These are phyloP conservation scores for Girardinichthys multiradiatus DNA, from an alignment of 2,113 vertebrate species.

Conservation along the genomic window DNA sequence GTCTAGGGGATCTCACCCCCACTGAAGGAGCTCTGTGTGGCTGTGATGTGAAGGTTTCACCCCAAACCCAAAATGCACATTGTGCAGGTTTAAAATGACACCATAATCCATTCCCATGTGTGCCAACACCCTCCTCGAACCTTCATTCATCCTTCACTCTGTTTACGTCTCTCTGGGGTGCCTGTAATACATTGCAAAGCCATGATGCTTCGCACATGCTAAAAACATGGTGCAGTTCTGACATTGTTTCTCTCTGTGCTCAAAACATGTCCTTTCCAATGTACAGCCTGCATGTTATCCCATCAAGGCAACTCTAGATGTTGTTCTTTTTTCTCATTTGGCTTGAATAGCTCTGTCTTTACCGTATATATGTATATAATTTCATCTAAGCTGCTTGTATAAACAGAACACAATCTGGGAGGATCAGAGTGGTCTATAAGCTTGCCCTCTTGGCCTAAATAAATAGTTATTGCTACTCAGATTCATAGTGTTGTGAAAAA, in stretches of 20 bases:
- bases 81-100: slow-evolving; percentile 75
- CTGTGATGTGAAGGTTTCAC: slow-evolving; percentile 57
- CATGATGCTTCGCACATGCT: slow-evolving; percentile 54
- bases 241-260: slow-evolving; percentile 60
- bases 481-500: slow-evolving; percentile 41
- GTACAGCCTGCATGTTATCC: slow-evolving; percentile 41
- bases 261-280: slow-evolving; percentile 47
- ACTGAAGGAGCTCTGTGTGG: slow-evolving; percentile 53
- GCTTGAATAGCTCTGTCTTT: slow-evolving; percentile 19
- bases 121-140: slow-evolving; percentile 64
- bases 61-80: slow-evolving; percentile 72
- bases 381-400: slow-evolving; percentile 48
- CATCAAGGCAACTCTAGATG: slow-evolving; percentile 30
- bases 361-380: slow-evolving; percentile 50
- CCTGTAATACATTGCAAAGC: slow-evolving; percentile 57
- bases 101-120: slow-evolving; percentile 69
- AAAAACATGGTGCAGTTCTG: slow-evolving; percentile 64
- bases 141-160: slow-evolving; percentile 71
- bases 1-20: slow-evolving; percentile 48
- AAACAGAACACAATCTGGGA: slow-evolving; percentile 48
- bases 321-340: slow-evolving; percentile 1
- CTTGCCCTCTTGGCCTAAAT: slow-evolving; percentile 36
- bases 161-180: slow-evolving; percentile 64
- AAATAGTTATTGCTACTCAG: slow-evolving; percentile 56
- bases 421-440: slow-evolving; percentile 33